Conservation (phyloP, 2,888 invertebrate genomes). For the Arrhopalites spinosus region DNA sequence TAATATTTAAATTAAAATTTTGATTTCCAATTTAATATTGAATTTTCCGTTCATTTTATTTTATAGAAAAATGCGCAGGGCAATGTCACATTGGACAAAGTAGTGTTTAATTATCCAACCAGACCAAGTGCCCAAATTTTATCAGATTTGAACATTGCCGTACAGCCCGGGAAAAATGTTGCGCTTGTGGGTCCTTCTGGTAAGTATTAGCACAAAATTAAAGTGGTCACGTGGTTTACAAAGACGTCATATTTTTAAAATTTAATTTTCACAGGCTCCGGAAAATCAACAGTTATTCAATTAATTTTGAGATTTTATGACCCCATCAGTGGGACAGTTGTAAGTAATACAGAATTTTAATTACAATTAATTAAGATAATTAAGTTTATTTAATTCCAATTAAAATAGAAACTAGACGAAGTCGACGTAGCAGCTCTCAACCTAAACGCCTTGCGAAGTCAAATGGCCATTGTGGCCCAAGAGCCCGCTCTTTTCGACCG, state of each 20-base stretch:
- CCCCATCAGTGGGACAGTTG: slow-evolving; percentile 69
- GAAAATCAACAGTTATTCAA: slow-evolving; percentile 62
- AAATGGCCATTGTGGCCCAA: slow-evolving; percentile 65
- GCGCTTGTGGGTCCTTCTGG: slow-evolving; percentile 63
- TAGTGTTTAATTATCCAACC: slow-evolving; percentile 62
- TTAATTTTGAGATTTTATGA: slow-evolving; percentile 84
- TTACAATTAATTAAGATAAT: too few relatives aligned
- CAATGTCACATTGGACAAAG: slow-evolving; percentile 59
- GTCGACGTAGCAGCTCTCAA: slow-evolving; percentile 60
- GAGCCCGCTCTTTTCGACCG: slow-evolving; percentile 65
- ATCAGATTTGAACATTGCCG: slow-evolving; percentile 70
- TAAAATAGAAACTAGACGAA: slow-evolving; percentile 30
- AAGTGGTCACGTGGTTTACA: too few relatives aligned
- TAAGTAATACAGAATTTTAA: slow-evolving; percentile 41
- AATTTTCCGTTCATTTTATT: not conserved
- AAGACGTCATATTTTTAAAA: too few relatives aligned
- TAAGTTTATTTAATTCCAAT: too few relatives aligned
- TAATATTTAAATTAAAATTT: not conserved
- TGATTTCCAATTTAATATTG: not conserved
- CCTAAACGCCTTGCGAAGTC: slow-evolving; percentile 61
- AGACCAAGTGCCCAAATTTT: slow-evolving; percentile 66
- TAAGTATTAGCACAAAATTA: too few relatives aligned
- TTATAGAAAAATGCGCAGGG: slow-evolving; percentile 56
- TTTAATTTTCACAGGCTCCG: too few relatives aligned
- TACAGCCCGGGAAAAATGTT: slow-evolving; percentile 60